A percentile compares a stretch with the other conserved stretches of the same genome.
phyloP scores from a whole-genome alignment of 2,888 invertebrate genomes.

The Craniophora ligustri region DNA sequence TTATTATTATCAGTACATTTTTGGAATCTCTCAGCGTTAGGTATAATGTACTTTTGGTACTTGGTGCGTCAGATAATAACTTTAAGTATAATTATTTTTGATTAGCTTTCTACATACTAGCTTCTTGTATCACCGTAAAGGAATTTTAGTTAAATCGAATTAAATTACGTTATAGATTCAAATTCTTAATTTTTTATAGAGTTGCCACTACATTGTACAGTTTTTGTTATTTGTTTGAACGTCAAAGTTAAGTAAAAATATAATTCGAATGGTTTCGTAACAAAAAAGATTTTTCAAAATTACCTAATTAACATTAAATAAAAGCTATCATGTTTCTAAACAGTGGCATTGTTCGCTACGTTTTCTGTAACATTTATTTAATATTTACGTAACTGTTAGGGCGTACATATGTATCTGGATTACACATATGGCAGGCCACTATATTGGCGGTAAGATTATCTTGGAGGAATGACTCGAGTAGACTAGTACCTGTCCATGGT shows the following conservation, averaged over 20 bases:
- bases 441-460: too few species aligned
- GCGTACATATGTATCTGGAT: neutral
- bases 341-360: neutral
- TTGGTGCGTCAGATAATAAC: conserved; percentile 76
- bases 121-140: conserved; percentile 63
- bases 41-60: conserved; percentile 69
- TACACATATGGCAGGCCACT: too few species aligned
- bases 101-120: conserved; percentile 69
- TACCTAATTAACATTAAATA: too few species aligned
- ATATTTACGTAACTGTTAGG: neutral
- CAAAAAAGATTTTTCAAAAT: neutral
- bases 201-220: conserved; percentile 78
- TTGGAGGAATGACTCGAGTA: too few species aligned
- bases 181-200: conserved; percentile 72
- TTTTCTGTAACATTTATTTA: neutral
- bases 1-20: conserved; percentile 13
- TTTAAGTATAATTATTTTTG: conserved; percentile 64
- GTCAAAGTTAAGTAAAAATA: too few species aligned
- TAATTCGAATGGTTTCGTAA: neutral
- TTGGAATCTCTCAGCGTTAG: conserved; percentile 55
- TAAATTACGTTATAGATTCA: conserved; percentile 56
- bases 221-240: conserved; percentile 23
- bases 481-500: too few species aligned
- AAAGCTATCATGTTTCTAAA: neutral
- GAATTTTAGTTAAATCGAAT: conserved; percentile 68